Evolutionary conservation across 2,797 vertebrate genomes (phyloP).

Genomic region (Catharus ustulatus): DNA sequence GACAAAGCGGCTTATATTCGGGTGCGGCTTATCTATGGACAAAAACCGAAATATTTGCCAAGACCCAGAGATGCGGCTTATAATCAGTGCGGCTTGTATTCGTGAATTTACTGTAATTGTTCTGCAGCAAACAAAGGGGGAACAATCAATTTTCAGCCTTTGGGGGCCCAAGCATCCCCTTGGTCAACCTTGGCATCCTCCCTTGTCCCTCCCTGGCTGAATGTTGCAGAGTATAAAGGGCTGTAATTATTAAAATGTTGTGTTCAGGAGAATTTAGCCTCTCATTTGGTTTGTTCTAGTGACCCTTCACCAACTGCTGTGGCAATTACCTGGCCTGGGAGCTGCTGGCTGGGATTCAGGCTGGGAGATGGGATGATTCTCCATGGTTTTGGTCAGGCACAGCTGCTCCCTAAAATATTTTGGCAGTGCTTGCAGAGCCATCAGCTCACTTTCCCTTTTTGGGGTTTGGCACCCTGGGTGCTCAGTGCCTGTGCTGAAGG

Average conservation of each 20-base stretch:
- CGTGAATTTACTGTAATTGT: too few species aligned
- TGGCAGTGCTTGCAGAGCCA: neutral
- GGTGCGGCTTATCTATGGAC: too few species aligned
- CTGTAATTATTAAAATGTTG: slow-evolving; percentile 16
- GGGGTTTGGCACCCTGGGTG: neutral
- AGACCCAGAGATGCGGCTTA: too few species aligned
- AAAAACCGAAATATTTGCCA: too few species aligned
- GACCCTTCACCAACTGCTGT: slow-evolving; percentile 36
- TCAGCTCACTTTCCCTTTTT: neutral
- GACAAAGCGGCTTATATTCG: too few species aligned
- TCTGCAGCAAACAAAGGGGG: neutral
- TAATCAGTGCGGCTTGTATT: too few species aligned
- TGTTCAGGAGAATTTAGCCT: slow-evolving; percentile 42
- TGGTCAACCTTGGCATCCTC: neutral
- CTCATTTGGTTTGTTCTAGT: slow-evolving; percentile 42
- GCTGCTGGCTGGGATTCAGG: neutral
- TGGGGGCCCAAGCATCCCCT: neutral
- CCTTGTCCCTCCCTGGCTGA: neutral
- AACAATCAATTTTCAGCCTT: neutral
- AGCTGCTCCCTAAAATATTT: slow-evolving; percentile 58
- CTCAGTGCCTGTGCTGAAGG: fast-evolving
- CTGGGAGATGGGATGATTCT: neutral
- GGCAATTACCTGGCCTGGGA: slow-evolving; percentile 14
- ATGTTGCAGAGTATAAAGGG: neutral
- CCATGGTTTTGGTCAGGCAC: neutral